A percentile compares a stretch with the other conserved stretches of the same genome.
Conservation (phyloP, 2,113 vertebrate species). For the Nyctibius bracteatus region DNA sequence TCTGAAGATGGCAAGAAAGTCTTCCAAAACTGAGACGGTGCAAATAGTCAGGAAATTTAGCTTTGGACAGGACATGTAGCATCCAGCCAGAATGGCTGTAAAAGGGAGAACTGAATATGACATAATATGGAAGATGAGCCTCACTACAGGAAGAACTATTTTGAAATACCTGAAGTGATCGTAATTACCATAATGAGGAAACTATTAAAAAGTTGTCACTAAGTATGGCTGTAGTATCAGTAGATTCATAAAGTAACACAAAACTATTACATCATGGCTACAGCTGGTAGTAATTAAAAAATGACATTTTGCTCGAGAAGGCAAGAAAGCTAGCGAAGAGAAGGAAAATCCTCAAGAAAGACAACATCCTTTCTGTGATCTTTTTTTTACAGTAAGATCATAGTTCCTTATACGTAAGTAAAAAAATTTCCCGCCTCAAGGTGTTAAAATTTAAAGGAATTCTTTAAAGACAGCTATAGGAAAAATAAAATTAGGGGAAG, state of each 20-base stretch:
- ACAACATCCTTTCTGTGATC: neutral
- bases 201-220: neutral
- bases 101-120: neutral
- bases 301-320: neutral
- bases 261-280: neutral
- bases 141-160: neutral
- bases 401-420: neutral
- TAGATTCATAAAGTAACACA: neutral
- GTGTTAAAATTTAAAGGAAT: neutral
- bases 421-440: neutral
- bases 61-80: neutral
- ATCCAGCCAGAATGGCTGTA: neutral
- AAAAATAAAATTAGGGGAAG: neutral
- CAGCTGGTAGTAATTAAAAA: neutral
- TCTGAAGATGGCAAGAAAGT: neutral
- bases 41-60: neutral
- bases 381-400: neutral
- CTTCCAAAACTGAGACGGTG: neutral
- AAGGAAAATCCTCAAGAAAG: neutral
- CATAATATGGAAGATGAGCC: neutral
- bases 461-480: neutral
- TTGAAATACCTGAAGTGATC: neutral
- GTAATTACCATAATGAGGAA: neutral
- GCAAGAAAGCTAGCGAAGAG: neutral
- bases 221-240: neutral